Evolutionary conservation across 2,888 invertebrate species (phyloP).

Genomic region (Steinernema carpocapsae): DNA sequence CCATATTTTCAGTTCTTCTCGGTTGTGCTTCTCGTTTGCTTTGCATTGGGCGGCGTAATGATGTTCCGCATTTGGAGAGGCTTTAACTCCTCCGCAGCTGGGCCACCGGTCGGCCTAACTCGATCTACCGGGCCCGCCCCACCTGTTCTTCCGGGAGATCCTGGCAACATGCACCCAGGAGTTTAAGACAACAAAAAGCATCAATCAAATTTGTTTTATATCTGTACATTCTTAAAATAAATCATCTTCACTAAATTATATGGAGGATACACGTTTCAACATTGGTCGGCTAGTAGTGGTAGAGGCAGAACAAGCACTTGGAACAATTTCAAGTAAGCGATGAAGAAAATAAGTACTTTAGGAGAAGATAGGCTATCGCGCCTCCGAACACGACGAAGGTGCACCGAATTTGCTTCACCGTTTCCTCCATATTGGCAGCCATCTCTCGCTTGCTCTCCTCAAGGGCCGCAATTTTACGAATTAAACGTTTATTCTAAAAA

Average conservation of each 20-base stretch:
- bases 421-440: not conserved
- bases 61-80: constrained; percentile 53
- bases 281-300: too few relatives aligned
- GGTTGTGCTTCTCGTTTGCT: constrained; percentile 42
- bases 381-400: not conserved
- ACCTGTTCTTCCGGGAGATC: constrained; percentile 8
- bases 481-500: constrained; percentile 9
- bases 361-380: too few relatives aligned
- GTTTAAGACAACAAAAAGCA: not conserved
- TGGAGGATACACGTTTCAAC: too few relatives aligned
- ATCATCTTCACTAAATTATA: too few relatives aligned
- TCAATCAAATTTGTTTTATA: not conserved
- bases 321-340: too few relatives aligned
- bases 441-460: constrained; percentile 4
- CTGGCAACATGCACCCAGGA: constrained; percentile 22
- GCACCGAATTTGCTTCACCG: not conserved
- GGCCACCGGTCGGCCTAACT: not conserved
- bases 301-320: too few relatives aligned
- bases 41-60: constrained; percentile 46
- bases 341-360: too few relatives aligned
- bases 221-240: too few relatives aligned
- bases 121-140: not conserved
- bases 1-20: constrained; percentile 38
- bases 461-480: not conserved
- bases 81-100: constrained; percentile 24